These are phyloP conservation scores for Leptopilina drosophilae DNA, from an alignment of 2,888 invertebrate genomes.

Conservation along the genomic window DNA sequence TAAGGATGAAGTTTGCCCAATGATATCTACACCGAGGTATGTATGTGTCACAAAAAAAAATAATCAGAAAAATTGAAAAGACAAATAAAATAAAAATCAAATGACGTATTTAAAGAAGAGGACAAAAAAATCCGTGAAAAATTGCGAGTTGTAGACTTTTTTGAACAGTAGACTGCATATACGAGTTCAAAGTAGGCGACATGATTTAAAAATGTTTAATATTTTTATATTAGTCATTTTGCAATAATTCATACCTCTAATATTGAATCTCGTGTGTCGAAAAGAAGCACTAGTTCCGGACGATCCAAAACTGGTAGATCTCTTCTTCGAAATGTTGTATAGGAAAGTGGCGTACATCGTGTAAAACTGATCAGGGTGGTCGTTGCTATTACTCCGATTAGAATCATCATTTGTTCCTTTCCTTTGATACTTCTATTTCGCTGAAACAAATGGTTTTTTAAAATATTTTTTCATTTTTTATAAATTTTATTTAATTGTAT, in stretches of 20 bases:
- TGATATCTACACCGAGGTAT: too few species aligned
- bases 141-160: too few species aligned
- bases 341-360: conserved; percentile 65
- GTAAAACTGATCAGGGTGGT: conserved; percentile 65
- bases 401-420: conserved; percentile 63
- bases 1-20: too few species aligned
- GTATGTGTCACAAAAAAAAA: too few species aligned
- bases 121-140: too few species aligned
- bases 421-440: conserved; percentile 33
- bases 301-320: conserved; percentile 61
- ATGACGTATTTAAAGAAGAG: too few species aligned
- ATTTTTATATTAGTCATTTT: not conserved
- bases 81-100: too few species aligned
- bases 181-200: too few species aligned
- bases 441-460: not conserved
- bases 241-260: conserved; percentile 62
- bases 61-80: too few species aligned
- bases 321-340: conserved; percentile 64
- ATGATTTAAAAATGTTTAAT: too few species aligned
- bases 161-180: too few species aligned
- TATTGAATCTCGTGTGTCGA: conserved; percentile 65
- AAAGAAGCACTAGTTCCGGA: conserved; percentile 63
- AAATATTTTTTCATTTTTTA: not conserved
- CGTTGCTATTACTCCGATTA: conserved; percentile 65
- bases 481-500: not conserved